phyloP scores from a whole-genome alignment of 2,888 invertebrate genomes.

The Agonopterix heracliana region DNA sequence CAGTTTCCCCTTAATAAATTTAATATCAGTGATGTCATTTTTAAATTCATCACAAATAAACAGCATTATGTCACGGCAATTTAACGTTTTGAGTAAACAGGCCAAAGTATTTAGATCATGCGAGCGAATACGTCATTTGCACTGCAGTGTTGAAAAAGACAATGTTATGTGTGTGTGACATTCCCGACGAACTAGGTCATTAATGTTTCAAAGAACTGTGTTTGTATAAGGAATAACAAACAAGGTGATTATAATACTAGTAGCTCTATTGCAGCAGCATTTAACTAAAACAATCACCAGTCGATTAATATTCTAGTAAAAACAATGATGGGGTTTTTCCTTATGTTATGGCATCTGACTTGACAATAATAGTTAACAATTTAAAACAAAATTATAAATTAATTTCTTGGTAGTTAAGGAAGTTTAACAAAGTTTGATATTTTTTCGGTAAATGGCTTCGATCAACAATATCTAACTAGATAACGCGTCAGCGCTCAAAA shows the following conservation, averaged over 20 bases:
- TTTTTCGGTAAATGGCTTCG: no score
- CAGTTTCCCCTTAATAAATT: conserved; percentile 15
- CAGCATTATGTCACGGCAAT: conserved; percentile 28
- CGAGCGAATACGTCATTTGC: conserved; percentile 1
- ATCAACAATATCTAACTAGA: no score
- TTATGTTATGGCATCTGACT: no score
- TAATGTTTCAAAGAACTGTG: conserved; percentile 3
- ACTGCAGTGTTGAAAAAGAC: background rate
- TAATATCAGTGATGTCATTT: conserved; percentile 55
- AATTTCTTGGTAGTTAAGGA: no score
- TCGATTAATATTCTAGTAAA: no score
- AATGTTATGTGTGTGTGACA: conserved; percentile 6
- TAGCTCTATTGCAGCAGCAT: no score
- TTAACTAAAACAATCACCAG: no score
- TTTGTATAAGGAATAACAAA: background rate
- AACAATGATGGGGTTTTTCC: no score
- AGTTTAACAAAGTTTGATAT: no score
- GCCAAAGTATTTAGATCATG: conserved; percentile 17
- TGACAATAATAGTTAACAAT: no score
- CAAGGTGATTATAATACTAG: background rate
- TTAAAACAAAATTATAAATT: no score
- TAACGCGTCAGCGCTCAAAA: no score
- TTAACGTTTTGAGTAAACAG: conserved; percentile 11
- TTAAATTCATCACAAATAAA: conserved; percentile 30
- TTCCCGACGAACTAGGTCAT: conserved; percentile 12